Evolutionary conservation across 2,888 invertebrate genomes (phyloP).

Genomic region (Macrosiphum euphorbiae): DNA sequence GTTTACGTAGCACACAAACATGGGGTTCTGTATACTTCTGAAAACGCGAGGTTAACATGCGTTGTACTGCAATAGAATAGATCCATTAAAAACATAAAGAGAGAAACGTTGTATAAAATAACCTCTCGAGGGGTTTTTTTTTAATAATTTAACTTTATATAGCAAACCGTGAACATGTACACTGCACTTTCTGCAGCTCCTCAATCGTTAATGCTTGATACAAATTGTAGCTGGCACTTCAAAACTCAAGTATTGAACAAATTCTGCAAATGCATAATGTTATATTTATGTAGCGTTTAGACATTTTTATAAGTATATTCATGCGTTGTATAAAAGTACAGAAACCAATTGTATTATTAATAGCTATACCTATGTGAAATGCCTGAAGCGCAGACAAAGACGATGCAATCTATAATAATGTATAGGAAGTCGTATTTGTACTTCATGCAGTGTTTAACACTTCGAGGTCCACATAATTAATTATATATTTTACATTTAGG

Average conservation of each 20-base stretch:
- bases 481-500: neutral
- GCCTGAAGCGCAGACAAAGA: neutral
- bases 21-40: neutral
- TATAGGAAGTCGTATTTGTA: neutral
- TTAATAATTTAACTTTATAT: neutral
- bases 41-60: neutral
- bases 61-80: neutral
- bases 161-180: neutral
- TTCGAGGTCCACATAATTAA: neutral
- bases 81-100: constrained; percentile 5
- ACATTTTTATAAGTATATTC: neutral
- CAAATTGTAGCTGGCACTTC: neutral
- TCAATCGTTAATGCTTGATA: neutral
- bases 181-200: neutral
- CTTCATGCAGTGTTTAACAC: neutral
- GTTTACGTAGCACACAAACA: neutral
- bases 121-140: neutral
- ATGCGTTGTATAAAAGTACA: neutral
- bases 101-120: neutral
- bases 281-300: neutral
- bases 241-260: neutral
- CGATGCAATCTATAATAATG: neutral
- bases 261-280: neutral
- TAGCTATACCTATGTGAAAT: neutral
- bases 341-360: constrained; percentile 8